Percentiles rank a stretch among this genome's conserved stretches.
These are phyloP conservation scores for Temnothorax nylanderi DNA, from an alignment of 1,140 invertebrate genomes.

Conservation along the genomic window DNA sequence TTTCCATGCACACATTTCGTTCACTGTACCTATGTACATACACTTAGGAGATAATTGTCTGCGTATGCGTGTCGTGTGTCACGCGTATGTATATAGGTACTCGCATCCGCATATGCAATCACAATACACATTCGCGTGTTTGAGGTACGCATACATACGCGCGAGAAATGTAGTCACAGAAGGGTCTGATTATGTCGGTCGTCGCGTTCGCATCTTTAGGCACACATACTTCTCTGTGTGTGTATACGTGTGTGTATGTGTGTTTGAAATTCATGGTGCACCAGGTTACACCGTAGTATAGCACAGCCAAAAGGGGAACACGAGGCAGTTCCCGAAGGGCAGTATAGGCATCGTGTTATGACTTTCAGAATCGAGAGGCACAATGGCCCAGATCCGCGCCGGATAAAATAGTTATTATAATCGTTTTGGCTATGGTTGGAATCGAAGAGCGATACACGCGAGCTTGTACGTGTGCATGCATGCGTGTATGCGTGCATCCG, in stretches of 20 bases:
- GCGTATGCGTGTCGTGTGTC: constrained; percentile 36
- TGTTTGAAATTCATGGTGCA: constrained; percentile 79
- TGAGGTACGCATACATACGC: background rate
- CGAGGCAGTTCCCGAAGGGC: constrained; percentile 77
- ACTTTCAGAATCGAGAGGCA: constrained; percentile 85
- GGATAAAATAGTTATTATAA: constrained; percentile 87
- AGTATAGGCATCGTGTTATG: constrained; percentile 84
- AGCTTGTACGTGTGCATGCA: no score
- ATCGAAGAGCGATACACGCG: constrained; percentile 54
- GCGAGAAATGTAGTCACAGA: background rate
- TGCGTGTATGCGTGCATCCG: background rate
- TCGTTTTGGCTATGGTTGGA: constrained; percentile 80
- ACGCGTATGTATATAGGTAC: constrained; percentile 17
- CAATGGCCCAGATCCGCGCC: constrained; percentile 85
- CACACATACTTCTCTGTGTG: constrained; percentile 34
- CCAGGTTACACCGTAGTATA: constrained; percentile 67
- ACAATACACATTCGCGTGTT: background rate
- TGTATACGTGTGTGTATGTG: background rate
- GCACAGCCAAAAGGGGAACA: constrained; percentile 64
- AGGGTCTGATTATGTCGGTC: constrained; percentile 39
- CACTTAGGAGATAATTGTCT: background rate
- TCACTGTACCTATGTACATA: background rate
- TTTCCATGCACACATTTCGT: background rate
- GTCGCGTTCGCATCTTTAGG: constrained; percentile 5
- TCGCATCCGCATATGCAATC: background rate